phyloP scores from a whole-genome alignment of 1,140 invertebrate genomes.

The Lordiphosa stackelbergi region DNA sequence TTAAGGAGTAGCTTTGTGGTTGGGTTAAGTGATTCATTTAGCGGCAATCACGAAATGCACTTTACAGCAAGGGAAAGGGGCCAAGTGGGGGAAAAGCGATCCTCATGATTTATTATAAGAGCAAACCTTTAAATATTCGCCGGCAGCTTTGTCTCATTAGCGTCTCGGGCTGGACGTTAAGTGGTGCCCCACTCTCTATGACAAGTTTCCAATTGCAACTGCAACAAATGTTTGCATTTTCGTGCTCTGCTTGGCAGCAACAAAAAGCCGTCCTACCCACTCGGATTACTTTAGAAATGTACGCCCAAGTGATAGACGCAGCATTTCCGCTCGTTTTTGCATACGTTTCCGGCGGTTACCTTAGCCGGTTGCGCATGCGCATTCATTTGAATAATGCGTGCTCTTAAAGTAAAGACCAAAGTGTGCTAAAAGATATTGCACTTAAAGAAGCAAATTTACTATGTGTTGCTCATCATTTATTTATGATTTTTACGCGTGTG shows the following conservation, averaged over 20 bases:
- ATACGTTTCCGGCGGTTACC: slow-evolving; percentile 47
- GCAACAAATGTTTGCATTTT: slow-evolving; percentile 44
- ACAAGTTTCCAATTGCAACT: slow-evolving; percentile 60
- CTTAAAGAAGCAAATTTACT: slow-evolving; percentile 39
- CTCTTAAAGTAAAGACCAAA: slow-evolving; percentile 30
- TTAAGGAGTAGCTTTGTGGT: slow-evolving; percentile 28
- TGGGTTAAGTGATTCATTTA: slow-evolving; percentile 73
- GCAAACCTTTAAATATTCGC: slow-evolving; percentile 46
- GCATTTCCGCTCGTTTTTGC: slow-evolving; percentile 51
- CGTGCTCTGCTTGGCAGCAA: slow-evolving; percentile 68
- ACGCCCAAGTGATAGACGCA: slow-evolving; percentile 49
- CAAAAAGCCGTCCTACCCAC: slow-evolving; percentile 49
- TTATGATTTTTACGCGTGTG: slow-evolving; percentile 64
- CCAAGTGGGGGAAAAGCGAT: slow-evolving; percentile 21
- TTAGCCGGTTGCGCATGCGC: slow-evolving; percentile 33
- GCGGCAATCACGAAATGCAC: slow-evolving; percentile 72
- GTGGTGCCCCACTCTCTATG: slow-evolving; percentile 37
- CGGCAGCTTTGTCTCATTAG: slow-evolving; percentile 71
- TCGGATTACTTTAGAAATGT: slow-evolving; percentile 53
- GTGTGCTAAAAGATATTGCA: slow-evolving; percentile 10
- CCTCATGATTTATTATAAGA: slow-evolving; percentile 63
- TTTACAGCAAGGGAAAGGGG: slow-evolving; percentile 33
- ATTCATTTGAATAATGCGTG: slow-evolving; percentile 45
- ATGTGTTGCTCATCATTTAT: slow-evolving; percentile 69
- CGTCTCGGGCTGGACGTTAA: slow-evolving; percentile 37